These are phyloP conservation scores for Microplitis mediator DNA, from an alignment of 1,140 invertebrate genomes.

Conservation along the genomic window DNA sequence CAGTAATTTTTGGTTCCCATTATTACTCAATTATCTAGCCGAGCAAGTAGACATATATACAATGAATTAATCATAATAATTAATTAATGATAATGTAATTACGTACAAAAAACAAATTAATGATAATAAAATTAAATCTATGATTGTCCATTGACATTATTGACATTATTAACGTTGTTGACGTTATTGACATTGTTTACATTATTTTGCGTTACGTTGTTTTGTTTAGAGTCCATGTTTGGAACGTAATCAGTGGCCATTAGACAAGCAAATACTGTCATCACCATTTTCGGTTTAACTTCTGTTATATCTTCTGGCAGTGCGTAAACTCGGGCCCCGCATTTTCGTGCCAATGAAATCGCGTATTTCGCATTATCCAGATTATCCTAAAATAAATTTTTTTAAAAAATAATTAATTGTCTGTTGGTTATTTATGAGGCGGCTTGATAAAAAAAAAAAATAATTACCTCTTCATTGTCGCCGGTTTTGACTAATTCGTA, in stretches of 20 bases:
- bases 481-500: constrained; percentile 87
- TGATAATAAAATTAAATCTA: constrained; percentile 1
- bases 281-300: constrained; percentile 98
- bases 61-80: constrained; percentile 26
- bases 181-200: constrained; percentile 39
- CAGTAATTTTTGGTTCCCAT: constrained; percentile 28
- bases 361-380: constrained; percentile 98
- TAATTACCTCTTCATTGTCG: constrained; percentile 77
- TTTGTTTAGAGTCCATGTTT: constrained; percentile 72
- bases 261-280: constrained; percentile 98
- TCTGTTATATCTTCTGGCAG: constrained; percentile 99
- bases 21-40: not conserved
- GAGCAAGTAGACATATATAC: constrained; percentile 7
- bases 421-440: no score
- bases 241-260: constrained; percentile 97
- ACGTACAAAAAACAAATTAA: not conserved
- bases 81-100: not conserved
- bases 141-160: constrained; percentile 41
- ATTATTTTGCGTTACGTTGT: constrained; percentile 52
- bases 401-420: not conserved
- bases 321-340: constrained; percentile 96
- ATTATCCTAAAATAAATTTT: constrained; percentile 75
- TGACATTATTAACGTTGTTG: constrained; percentile 39
- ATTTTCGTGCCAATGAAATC: constrained; percentile 96
- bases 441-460: constrained; percentile 7